phyloP scores from a whole-genome alignment of 2,888 invertebrate species.

The Ceraclea dissimilis region DNA sequence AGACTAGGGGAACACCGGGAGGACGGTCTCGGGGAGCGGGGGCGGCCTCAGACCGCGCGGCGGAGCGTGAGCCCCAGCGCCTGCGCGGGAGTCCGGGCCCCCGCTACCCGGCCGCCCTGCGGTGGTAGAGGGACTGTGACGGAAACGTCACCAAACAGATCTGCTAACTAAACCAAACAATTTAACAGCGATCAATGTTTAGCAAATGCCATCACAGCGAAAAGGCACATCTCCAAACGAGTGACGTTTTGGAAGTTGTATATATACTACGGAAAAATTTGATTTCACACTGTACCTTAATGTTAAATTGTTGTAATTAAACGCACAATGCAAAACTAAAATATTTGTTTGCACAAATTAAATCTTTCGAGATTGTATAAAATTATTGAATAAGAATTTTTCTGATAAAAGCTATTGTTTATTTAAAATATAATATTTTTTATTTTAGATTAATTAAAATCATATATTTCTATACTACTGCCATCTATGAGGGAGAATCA shows the following conservation, averaged over 20 bases:
- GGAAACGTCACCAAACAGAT: constrained; percentile 1
- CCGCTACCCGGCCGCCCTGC: not conserved
- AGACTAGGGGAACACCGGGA: not conserved
- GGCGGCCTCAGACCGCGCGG: not conserved
- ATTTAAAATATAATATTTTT: no score
- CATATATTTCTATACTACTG: no score
- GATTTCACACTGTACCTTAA: not conserved
- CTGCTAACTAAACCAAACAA: not conserved
- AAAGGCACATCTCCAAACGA: not conserved
- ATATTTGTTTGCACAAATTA: no score
- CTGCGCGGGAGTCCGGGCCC: not conserved
- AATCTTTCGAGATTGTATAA: no score
- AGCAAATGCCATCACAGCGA: constrained; percentile 1
- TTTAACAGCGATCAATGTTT: constrained; percentile 1
- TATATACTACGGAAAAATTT: not conserved
- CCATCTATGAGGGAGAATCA: no score
- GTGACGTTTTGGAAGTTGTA: not conserved
- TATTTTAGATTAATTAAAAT: no score
- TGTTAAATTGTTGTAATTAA: no score
- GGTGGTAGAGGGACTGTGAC: constrained; percentile 1
- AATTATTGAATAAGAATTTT: no score
- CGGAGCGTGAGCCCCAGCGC: not conserved
- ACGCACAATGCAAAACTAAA: no score
- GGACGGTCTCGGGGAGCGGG: not conserved
- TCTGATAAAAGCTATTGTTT: no score